Evolutionary conservation across 2,888 invertebrate species (phyloP), one percentile per base, ranked within the genome.

Genomic region (Cyrtodaria siliqua): DNA sequence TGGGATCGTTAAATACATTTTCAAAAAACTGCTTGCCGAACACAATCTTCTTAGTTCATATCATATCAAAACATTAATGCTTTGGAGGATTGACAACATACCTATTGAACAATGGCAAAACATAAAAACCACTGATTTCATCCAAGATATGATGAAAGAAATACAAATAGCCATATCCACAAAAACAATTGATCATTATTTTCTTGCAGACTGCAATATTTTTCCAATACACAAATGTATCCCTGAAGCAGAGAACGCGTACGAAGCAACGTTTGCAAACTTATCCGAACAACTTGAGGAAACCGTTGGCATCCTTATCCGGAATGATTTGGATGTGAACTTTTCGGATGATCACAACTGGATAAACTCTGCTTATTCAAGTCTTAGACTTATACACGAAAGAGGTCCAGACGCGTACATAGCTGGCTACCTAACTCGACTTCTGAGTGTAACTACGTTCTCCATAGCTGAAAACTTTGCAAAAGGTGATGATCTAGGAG

Each of bases 1-100:
- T 59, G 76, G 76, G 1, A 56, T 77, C n/a, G 40, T 52, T 6
- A 77, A 77, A 42, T 77, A 63, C 40, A 27, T 71, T 9, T 77
- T 67, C 27, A 77, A 77, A 47, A 57, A 16, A 24, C 20, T 52
- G 0, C 29, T 67, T 23, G 61, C 66, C 20, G 9, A 29, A 4
- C 12, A 62, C 23, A 67, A 77, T 12, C 27, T 67, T 3, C 38
- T 77, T 3, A 66, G 62, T 14, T 77, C 76, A 4, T 77, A 77
- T 27, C 76, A 77, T 23, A 42, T 77, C 18, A 77, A 77, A 63
- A 71, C 68, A 2, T 33, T 77, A 18, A 63, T 71, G 26, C 38
- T 77, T 1, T 71, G 67, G 67, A 59, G 42, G 42, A 26, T 59
- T 6, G 76, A 67, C n/a, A 8, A 62, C 4, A 49, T 42, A 12